Evolutionary conservation across 2,113 vertebrate species (phyloP), one percentile per base, ranked within the genome.

Genomic region (Pterocles orientalis): DNA sequence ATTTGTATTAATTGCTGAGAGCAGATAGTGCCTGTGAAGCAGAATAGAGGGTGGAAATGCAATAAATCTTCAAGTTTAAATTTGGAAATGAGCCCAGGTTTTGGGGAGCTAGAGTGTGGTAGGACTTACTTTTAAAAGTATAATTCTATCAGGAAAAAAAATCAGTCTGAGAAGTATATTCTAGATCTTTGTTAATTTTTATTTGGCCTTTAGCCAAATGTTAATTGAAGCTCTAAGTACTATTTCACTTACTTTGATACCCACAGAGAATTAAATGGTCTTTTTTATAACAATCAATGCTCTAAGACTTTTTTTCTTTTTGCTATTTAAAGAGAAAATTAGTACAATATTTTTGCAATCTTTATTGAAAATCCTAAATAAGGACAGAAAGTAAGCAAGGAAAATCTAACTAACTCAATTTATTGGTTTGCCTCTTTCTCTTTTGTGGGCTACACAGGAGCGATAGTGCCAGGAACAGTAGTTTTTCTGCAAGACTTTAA

Each of bases 1-100:
- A 2, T 97, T 97, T 95, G 95, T 97, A 98, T 98, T 98, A 98
- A 98, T 98, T 98, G 96, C 88, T 19, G 18, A 95, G 96, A 97
- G 92, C 80, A 95, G 90, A 93, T 53, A 97, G 66, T 58, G 88
- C 86, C 96, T 97, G 75, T 85, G 87, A 95, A 97, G 85, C 71
- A 96, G 65, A 96, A 93, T 88, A 92, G 68, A 88, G 39, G 66
- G 36, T 48, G n/a, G 61, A 95, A 97, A 91, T 76, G 84, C 23
- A 96, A 96, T 93, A 94, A 95, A 95, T 96, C 28, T 94, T 88
- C 81, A 94, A 97, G 50, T 20, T 57, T 70, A 76, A 84, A 51
- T 88, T 41, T 97, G 94, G 97, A 98, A 95, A 94, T 57, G 65
- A 93, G 82, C 62, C 91, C 51, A 84, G 84, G 71, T 86, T 82